Base-by-base conservation (phyloP, 2,113 vertebrate genomes). In the Cromileptes altivelis region DNA sequence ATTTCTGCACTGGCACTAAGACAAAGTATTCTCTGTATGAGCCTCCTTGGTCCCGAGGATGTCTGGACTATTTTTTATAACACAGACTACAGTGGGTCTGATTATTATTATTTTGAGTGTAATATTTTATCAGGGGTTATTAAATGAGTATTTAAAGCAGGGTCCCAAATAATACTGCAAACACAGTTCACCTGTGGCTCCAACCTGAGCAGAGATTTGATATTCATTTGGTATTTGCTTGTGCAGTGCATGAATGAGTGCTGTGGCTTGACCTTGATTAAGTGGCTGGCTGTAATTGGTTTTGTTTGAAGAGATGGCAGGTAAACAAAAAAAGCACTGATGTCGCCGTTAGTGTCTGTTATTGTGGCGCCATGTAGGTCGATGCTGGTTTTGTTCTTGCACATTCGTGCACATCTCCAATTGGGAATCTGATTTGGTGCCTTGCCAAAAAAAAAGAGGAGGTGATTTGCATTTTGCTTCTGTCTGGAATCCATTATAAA, bases 221-320 rank as follows among this genome's bases (percentile, higher is more conserved):
- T 40, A 0, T 30, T 45, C 25, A 15, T 79, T 47, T 56, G 33
- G 19, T 42, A 42, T 30, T 76, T 75, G 33, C 47, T 21, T 56
- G 6, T 47, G 10, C 19, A 50, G 61, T 15, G 63, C 55, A 2
- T 53, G 72, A 18, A n/a, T 27, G 18, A 62, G 56, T 42, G 76
- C 40, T 47, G 45, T 11, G 50, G 58, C 61, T 47, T 65, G 76
- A 81, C 78, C 75, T 85, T 81, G 78, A 86, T 80, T 60, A 42
- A 76, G 65, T 74, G 37, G 3, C 74, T 27, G 58, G 12, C 25
- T 11, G 53, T 70, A 70, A 83, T 74, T 84, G 69, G 64, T 77
- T 86, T 73, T 79, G 50, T 86, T 79, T 73, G 30, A 65, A 25
- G 72, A 76, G 15, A 40, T 80, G 76, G 19, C 55, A 77, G 70